Evolutionary conservation across 1,140 invertebrate species (phyloP).

Genomic region (Tribolium madens): DNA sequence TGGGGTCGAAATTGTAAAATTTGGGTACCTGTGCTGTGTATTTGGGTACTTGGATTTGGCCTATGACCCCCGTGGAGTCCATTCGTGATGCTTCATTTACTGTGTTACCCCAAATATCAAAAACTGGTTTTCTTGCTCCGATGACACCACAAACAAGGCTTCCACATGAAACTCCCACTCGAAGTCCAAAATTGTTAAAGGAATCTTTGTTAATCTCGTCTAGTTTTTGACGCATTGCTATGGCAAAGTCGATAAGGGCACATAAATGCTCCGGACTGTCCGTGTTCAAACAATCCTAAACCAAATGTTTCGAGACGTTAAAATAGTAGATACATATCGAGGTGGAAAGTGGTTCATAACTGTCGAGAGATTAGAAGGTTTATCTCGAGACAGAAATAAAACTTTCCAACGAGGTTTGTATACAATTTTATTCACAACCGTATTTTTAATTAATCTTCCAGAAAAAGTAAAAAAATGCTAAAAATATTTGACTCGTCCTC

Average conservation of each 20-base stretch:
- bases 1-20: not conserved
- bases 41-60: constrained; percentile 88
- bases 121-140: constrained; percentile 96
- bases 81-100: constrained; percentile 96
- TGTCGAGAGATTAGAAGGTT: too few relatives aligned
- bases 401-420: too few relatives aligned
- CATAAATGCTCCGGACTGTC: constrained; percentile 84
- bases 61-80: constrained; percentile 91
- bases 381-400: too few relatives aligned
- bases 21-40: constrained; percentile 80
- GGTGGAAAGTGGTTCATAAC: too few relatives aligned
- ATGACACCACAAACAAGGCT: constrained; percentile 97
- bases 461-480: too few relatives aligned
- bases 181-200: constrained; percentile 95
- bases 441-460: too few relatives aligned
- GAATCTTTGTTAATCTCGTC: constrained; percentile 96
- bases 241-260: constrained; percentile 92
- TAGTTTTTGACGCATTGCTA: constrained; percentile 89
- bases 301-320: too few relatives aligned
- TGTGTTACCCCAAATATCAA: constrained; percentile 97
- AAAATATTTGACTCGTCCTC: too few relatives aligned
- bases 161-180: constrained; percentile 93
- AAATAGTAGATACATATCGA: constrained; percentile 50
- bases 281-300: constrained; percentile 67
- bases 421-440: too few relatives aligned